Evolutionary conservation across 2,113 vertebrate genomes (phyloP), one percentile per base, ranked within the genome.

Genomic region (Uropsilus gracilis): DNA sequence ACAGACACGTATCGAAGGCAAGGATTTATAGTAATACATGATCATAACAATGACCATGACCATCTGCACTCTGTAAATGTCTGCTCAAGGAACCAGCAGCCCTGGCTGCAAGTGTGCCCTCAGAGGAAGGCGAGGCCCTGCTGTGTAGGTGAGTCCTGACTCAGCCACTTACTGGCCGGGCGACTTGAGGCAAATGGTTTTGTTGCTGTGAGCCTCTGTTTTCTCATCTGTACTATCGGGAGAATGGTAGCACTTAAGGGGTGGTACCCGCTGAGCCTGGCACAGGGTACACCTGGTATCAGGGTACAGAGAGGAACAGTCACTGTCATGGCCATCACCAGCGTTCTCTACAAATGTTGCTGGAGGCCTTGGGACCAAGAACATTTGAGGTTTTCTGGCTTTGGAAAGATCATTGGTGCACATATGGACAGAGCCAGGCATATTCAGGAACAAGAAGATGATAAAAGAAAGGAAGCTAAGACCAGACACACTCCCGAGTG

Each of bases 381-480:
- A 68, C 68, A 66, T 37, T 26, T 42, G 66, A 68, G 68, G 57
- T 59, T 68, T 75, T 64, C 83, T 10, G 63, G 50, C 71, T 86
- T 90, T 89, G 86, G 78, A 64, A 53, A 69, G n/a, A 72, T 57
- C 73, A 76, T 46, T 18, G 13, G 13, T 53, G 68, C n/a, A 68
- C 81, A 75, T 6, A 22, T 4, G 55, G 32, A 91, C 42, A 82
- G 90, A 66, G 59, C 17, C 39, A 71, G 44, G 39, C n/a, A 24
- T 66, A 71, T 72, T 91, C 17, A 48, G 37, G 82, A 86, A 94
- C 5, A 75, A 57, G 82, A 34, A 55, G 73, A 76, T 7, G 61
- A 77, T 48, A 76, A 48, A 84, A 48, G 66, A 84, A 63, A 32
- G 24, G 48, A 86, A 87, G 61, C 64, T 10, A 68, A 68, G 92